Evolutionary conservation across 2,888 invertebrate species (phyloP).

Genomic region (Sphecodes monilicornis): DNA sequence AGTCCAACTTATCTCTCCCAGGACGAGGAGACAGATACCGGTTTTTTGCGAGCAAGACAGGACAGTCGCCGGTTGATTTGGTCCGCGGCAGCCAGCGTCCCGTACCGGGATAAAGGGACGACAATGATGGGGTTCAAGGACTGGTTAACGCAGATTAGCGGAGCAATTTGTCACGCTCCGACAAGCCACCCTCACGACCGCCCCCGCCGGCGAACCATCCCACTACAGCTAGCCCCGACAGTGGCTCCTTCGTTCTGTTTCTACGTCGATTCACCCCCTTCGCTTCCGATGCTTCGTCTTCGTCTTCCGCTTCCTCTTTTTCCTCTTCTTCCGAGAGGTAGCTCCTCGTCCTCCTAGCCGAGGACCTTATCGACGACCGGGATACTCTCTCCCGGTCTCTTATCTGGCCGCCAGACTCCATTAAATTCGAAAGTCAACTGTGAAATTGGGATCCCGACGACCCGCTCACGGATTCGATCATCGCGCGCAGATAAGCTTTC

Average conservation of each 20-base stretch:
- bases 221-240: constrained; percentile 33
- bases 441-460: constrained; percentile 67
- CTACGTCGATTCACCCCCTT: constrained; percentile 67
- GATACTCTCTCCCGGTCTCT: constrained; percentile 55
- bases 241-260: constrained; percentile 53
- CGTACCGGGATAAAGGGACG: constrained; percentile 77
- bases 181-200: constrained; percentile 74
- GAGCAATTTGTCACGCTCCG: constrained; percentile 83
- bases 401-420: constrained; percentile 72
- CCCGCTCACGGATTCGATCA: constrained; percentile 52
- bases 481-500: constrained; percentile 52
- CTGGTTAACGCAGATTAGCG: constrained; percentile 84
- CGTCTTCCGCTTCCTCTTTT: constrained; percentile 50
- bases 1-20: neutral
- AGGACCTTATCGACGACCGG: constrained; percentile 60
- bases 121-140: constrained; percentile 80
- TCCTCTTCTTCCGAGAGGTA: constrained; percentile 18
- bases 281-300: constrained; percentile 55
- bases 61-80: constrained; percentile 62
- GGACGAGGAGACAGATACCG: neutral
- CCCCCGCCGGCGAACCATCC: constrained; percentile 41
- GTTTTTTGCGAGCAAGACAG: neutral
- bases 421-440: constrained; percentile 75
- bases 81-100: constrained; percentile 66
- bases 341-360: neutral